Evolutionary conservation across 2,113 vertebrate genomes (phyloP), one percentile per base, ranked within the genome.

Genomic region (Chaenocephalus aceratus): DNA sequence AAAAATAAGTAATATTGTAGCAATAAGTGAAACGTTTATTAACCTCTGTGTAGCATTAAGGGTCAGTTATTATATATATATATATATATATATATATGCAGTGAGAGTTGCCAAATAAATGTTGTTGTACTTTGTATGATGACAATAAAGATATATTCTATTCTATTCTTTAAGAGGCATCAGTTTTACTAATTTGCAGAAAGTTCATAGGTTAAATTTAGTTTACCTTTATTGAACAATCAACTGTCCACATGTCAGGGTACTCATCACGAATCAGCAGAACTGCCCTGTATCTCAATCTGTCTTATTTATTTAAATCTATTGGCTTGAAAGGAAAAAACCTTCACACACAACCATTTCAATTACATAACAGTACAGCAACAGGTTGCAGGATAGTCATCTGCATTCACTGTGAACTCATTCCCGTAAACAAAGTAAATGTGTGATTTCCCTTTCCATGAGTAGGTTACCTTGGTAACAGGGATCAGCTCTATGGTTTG

Each of bases 401-500:
- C 84, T 1, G 94, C 81, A n/a, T 73, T 88, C 3, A 96, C 94
- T 79, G 93, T 85, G 60, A 91, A 93, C 70, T 96, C 95, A 3
- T 92, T 95, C 13, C 96, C 96, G 61, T 94, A 95, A 58, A 96
- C 92, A 85, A 88, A 96, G 86, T 96, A 96, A 64, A 86, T 52
- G 52, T 93, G 79, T 0, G 72, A 53, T 14, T 91, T 93, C 64
- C 82, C 95, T 83, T 95, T 92, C 96, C 95, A 96, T 1, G 53
- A 53, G 81, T 96, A 96, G 21, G 68, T 87, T 49, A 95, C 93
- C 64, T 92, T 95, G 34, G 95, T 95, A 61, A 96, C 80, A 0
- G 96, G 95, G 62, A 96, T 95, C 80, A 96, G 75, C 76, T 96
- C 95, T 4, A 96, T 81, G 26, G 83, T 93, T 77, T 96, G 96